Percentiles rank a stretch among this genome's conserved stretches.
Conservation (phyloP, 2,113 vertebrate species). For the Serinus canaria region DNA sequence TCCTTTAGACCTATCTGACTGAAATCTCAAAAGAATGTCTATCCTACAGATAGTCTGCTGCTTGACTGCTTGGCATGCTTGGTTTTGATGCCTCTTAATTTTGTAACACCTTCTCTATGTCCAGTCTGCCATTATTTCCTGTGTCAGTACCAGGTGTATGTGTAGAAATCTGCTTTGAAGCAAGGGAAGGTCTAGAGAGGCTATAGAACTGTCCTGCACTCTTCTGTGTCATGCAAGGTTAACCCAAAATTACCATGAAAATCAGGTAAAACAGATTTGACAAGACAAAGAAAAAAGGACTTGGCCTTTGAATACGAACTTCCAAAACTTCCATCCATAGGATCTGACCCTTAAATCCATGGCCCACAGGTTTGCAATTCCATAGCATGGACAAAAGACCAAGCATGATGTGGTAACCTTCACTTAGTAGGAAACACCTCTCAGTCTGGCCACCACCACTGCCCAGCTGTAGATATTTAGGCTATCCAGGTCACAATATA, state of each 20-base stretch:
- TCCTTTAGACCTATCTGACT: not conserved
- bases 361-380: not conserved
- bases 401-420: rapidly evolving
- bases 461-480: not conserved
- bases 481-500: not conserved
- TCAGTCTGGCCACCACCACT: not conserved
- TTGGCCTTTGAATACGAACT: not conserved
- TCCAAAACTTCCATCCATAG: not conserved
- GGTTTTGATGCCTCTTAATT: not conserved
- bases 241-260: not conserved
- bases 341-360: not conserved
- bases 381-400: not conserved
- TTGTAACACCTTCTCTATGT: not conserved
- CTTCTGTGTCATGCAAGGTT: not conserved
- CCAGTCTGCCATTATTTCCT: not conserved
- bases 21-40: not conserved
- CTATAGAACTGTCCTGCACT: rapidly evolving
- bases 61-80: not conserved
- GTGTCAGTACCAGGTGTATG: not conserved
- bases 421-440: not conserved
- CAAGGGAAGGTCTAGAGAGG: not conserved
- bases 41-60: not conserved
- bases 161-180: not conserved
- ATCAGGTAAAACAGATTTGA: not conserved
- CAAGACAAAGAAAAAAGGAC: not conserved